Percentiles rank a stretch among this genome's conserved stretches.
Evolutionary conservation across 1,140 invertebrate species (phyloP).

Genomic region (Zaprionus inermis): DNA sequence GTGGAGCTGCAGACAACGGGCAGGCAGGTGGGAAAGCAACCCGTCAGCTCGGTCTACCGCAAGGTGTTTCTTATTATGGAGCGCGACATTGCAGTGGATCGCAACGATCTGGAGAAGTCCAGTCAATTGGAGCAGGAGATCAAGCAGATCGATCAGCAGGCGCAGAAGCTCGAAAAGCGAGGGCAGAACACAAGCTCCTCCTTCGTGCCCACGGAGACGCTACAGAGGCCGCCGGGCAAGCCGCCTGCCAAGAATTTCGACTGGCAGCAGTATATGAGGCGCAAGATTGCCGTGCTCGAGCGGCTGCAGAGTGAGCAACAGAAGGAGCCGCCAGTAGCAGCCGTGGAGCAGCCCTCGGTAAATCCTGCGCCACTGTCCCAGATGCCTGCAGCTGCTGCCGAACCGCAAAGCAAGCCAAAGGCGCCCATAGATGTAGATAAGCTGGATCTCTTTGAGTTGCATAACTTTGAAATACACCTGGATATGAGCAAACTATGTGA

Average conservation of each 20-base stretch:
- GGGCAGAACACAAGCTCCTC: background rate
- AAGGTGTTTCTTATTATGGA: conserved; percentile 46
- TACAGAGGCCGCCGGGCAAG: conserved; percentile 9
- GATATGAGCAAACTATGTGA: conserved; percentile 39
- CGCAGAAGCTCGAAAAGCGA: conserved; percentile 2
- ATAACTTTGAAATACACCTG: conserved; percentile 42
- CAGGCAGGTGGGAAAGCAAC: background rate
- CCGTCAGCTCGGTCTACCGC: conserved; percentile 15
- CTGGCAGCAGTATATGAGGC: conserved; percentile 40
- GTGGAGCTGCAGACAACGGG: conserved; percentile 38
- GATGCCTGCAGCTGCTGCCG: background rate
- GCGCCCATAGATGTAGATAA: background rate
- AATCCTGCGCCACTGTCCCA: background rate
- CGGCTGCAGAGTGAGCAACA: background rate
- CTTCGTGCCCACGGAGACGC: background rate
- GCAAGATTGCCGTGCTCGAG: conserved; percentile 19
- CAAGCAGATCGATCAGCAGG: conserved; percentile 34
- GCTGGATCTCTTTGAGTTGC: conserved; percentile 36
- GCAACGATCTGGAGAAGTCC: conserved; percentile 32
- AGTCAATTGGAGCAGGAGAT: conserved; percentile 39
- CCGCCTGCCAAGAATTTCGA: conserved; percentile 1
- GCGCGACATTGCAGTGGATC: conserved; percentile 32
- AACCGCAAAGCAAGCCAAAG: background rate
- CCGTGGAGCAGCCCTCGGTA: background rate
- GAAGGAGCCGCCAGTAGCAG: no score